Conservation (phyloP, 2,888 invertebrate genomes). For the Andrena haemorrhoa region DNA sequence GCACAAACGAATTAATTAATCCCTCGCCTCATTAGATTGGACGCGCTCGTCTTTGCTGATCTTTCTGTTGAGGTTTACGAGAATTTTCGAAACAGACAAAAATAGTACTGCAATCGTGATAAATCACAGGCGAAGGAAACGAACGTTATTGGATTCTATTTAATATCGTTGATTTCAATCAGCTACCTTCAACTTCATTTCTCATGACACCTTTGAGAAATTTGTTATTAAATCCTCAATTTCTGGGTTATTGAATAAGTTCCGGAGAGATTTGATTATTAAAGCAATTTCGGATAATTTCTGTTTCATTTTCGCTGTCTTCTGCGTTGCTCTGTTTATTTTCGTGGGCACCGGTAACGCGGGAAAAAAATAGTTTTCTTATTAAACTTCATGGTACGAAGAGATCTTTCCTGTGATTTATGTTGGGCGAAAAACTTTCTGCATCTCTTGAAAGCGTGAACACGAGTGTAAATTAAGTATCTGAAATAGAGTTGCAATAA, state of each 20-base stretch:
- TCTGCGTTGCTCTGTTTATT: conserved; percentile 1
- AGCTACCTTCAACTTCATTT: neutral
- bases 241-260: neutral
- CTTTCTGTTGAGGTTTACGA: neutral
- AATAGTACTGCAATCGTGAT: neutral
- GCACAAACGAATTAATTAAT: conserved; percentile 52
- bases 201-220: neutral
- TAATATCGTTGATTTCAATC: neutral
- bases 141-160: neutral
- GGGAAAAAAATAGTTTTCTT: no score
- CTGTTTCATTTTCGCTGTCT: neutral
- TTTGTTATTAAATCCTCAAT: neutral
- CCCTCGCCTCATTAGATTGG: conserved; percentile 21
- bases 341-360: neutral
- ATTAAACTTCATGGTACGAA: no score
- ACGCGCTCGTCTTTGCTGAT: neutral
- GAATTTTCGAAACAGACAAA: neutral
- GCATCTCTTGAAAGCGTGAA: no score
- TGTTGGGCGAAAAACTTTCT: no score
- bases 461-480: no score
- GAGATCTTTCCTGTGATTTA: no score
- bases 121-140: neutral
- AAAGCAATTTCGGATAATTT: neutral
- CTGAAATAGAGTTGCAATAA: no score
- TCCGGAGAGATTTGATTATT: neutral